Base-by-base conservation (phyloP, 2,797 vertebrate genomes). In the Dallia pectoralis region DNA sequence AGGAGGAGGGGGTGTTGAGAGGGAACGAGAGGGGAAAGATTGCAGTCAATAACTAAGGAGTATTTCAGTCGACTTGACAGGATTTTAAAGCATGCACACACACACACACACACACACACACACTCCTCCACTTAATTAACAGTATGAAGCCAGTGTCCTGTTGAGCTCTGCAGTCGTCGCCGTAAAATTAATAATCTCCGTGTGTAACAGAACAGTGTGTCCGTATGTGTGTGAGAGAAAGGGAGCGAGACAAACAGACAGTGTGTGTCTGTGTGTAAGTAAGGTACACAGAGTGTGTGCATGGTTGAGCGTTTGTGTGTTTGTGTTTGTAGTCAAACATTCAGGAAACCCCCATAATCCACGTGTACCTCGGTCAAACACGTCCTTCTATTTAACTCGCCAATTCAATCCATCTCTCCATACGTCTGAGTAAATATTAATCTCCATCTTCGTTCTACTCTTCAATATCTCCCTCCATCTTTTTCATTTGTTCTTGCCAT, bases 171-270 rank as follows among this genome's bases (percentile, higher is more conserved):
- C 3, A 2, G 14, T 44, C 8, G 40, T 2, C 40, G 4, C 40
- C 2, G 9, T 44, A 44, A 12, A 11, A 44, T 44, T 44, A 44
- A 44, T 44, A 11, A 44, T 44, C 40, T 44, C 14, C 14, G 79
- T 73, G 76, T 77, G 80, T 76, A 73, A 18, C 6, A 44, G 14
- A 44, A 44, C 40, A 12, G 9, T 44, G 11, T 63, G 22, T 51
- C 61, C 49, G 61, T 47, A 12, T 63, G n/a, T 53, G 68, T 70
- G 48, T 22, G 22, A 40, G 36, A 40, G 36, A 40, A 40, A 40
- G 1, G 36, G 2, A 44, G 40, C 11, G 40, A 44, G 9, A 44
- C 40, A 11, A 14, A 14, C 1, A 44, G 14, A 44, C 40, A 44
- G 40, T 75, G 19, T n/a, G 12, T 71, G 51, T 29, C 16, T 71